Percentiles rank a stretch among this genome's conserved stretches.
phyloP scores from a whole-genome alignment of 2,113 vertebrate species.

The Trematomus loennbergii region DNA sequence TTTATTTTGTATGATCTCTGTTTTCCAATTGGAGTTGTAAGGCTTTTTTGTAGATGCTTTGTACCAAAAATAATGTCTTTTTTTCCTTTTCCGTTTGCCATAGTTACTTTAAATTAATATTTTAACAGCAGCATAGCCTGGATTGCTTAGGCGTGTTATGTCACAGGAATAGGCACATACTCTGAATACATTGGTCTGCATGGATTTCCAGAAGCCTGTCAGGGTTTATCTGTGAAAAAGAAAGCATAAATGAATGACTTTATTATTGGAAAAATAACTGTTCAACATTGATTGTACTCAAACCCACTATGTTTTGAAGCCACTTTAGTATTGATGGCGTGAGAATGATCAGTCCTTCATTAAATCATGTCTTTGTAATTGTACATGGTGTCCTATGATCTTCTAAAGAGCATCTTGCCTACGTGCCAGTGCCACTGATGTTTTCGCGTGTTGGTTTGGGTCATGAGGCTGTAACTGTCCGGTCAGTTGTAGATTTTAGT shows the following conservation, averaged over 20 bases:
- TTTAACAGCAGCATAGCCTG: slow-evolving; percentile 83
- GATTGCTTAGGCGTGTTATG: slow-evolving; percentile 81
- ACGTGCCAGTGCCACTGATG: slow-evolving; percentile 63
- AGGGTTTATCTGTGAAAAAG: slow-evolving; percentile 67
- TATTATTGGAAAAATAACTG: slow-evolving; percentile 70
- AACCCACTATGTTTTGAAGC: slow-evolving; percentile 81
- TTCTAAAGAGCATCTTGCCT: slow-evolving; percentile 63
- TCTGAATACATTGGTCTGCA: slow-evolving; percentile 75
- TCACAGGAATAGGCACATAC: slow-evolving; percentile 85
- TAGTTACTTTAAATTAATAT: slow-evolving; percentile 84
- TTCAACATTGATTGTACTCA: slow-evolving; percentile 80
- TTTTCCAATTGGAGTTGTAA: slow-evolving; percentile 90
- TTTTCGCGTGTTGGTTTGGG: slow-evolving; percentile 36
- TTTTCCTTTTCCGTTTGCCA: slow-evolving; percentile 72
- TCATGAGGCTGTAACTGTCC: slow-evolving; percentile 30
- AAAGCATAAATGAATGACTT: slow-evolving; percentile 71
- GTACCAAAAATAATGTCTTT: slow-evolving; percentile 89
- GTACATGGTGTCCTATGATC: slow-evolving; percentile 72
- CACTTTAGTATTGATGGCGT: slow-evolving; percentile 84
- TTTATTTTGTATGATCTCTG: slow-evolving; percentile 91
- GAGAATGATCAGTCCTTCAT: slow-evolving; percentile 72
- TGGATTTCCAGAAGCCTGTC: slow-evolving; percentile 79
- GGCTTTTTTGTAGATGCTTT: slow-evolving; percentile 94
- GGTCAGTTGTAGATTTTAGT: slow-evolving; percentile 46
- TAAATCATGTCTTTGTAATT: slow-evolving; percentile 74